phyloP scores from a whole-genome alignment of 2,888 invertebrate species.

The Ganaspis brasiliensis region DNA sequence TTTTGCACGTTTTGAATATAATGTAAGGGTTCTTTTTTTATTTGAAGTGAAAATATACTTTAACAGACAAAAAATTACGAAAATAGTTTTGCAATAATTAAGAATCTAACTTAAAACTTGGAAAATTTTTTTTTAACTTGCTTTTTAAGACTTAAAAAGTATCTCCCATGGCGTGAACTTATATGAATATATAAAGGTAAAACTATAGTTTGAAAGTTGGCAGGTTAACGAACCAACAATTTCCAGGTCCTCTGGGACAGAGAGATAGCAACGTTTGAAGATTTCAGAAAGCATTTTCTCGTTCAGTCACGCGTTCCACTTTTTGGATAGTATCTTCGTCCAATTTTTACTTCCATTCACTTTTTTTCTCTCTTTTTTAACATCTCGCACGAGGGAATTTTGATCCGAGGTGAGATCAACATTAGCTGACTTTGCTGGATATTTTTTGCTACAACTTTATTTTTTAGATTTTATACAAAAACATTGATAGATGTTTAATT shows the following conservation, averaged over 20 bases:
- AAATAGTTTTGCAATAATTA: too few species aligned
- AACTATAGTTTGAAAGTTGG: slow-evolving; percentile 26
- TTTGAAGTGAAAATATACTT: too few species aligned
- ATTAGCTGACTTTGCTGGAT: slow-evolving; percentile 11
- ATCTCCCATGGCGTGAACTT: slow-evolving; percentile 5
- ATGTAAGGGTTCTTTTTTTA: too few species aligned
- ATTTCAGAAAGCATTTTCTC: slow-evolving; percentile 49
- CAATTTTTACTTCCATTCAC: slow-evolving; percentile 48
- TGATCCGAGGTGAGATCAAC: slow-evolving; percentile 50
- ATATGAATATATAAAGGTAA: slow-evolving; percentile 4
- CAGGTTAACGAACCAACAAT: slow-evolving; percentile 31
- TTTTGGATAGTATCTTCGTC: slow-evolving; percentile 61
- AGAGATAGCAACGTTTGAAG: slow-evolving; percentile 33
- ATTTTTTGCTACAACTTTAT: slow-evolving; percentile 13
- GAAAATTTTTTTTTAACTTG: slow-evolving; percentile 1
- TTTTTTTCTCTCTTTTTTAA: not conserved
- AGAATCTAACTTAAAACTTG: not conserved
- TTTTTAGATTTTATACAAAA: not conserved
- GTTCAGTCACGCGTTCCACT: slow-evolving; percentile 55
- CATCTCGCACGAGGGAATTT: slow-evolving; percentile 44
- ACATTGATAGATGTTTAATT: too few species aligned
- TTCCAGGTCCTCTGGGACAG: slow-evolving; percentile 1
- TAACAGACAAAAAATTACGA: too few species aligned
- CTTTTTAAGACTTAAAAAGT: slow-evolving; percentile 9
- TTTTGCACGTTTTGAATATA: not conserved